Conservation (phyloP, 2,888 invertebrate species). For the Catocala nupta region DNA sequence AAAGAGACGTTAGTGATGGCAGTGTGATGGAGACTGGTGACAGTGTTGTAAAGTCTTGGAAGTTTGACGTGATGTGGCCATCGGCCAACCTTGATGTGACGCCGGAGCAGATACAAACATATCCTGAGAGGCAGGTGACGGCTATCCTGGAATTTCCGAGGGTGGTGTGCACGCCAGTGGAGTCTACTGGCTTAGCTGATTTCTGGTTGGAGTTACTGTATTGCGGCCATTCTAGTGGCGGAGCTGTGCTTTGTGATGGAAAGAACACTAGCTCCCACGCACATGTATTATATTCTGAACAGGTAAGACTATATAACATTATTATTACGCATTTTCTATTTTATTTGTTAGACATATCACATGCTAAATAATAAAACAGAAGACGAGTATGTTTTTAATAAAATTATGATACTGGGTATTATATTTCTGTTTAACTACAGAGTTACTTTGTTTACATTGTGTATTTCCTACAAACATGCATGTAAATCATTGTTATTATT, state of each 20-base stretch:
- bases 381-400: too few species aligned
- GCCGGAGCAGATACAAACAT: constrained; percentile 92
- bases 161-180: constrained; percentile 89
- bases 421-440: not conserved
- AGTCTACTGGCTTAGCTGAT: constrained; percentile 85
- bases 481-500: not conserved
- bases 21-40: constrained; percentile 77
- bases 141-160: constrained; percentile 92
- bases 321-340: too few species aligned
- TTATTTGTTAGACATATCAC: too few species aligned
- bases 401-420: too few species aligned
- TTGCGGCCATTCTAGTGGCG: constrained; percentile 90
- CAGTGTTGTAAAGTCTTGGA: constrained; percentile 82
- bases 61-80: constrained; percentile 94
- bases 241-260: constrained; percentile 90
- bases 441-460: not conserved
- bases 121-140: constrained; percentile 91
- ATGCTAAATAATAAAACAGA: too few species aligned
- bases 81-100: constrained; percentile 90
- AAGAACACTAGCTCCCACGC: constrained; percentile 85
- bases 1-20: constrained; percentile 70
- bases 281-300: constrained; percentile 91
- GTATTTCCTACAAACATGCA: not conserved
- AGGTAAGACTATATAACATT: constrained; percentile 75
- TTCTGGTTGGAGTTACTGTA: constrained; percentile 93